Base-by-base conservation (phyloP, 92 coral and sea anemone genomes). In the Parazoanthus swiftii region DNA sequence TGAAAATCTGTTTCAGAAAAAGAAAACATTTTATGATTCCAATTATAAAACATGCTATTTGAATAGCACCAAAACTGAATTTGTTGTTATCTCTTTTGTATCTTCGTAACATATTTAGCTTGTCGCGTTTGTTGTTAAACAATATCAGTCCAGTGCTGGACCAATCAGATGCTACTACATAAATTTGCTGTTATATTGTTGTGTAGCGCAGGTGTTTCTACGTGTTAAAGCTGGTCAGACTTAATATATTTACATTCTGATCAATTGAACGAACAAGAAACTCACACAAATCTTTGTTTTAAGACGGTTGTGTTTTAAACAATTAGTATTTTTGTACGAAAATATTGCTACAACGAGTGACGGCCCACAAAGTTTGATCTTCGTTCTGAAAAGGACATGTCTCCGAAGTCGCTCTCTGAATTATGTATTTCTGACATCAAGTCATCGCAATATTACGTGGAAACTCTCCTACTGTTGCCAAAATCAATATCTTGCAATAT, bases 341-440 rank as follows among this genome's bases (percentile, higher is more conserved):
- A 84, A 4, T 48, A 16, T 15, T 39, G 38, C 42, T 33, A 37
- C 42, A 42, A 33, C 38, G 15, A 74, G 0, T 74, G 77, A 74
- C 20, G 74, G 36, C 39, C n/a, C 0, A 29, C 33, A 29, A 35
- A 26, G 0, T 54, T 39, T 18, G n/a, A 67, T 42, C 76, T 43
- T 44, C 35, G 67, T 42, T 39, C 43, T 6, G 18, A 68, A 3
- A 8, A 68, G 20, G 23, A 13, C 16, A 84, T 84, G 87, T 21
- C 87, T 76, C 77, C 79, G 87, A 84, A 84, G 65, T 84, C 87
- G 79, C 87, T 84, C 37, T 18, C 37, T 79, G 87, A 84, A 16
- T 73, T 71, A 36, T 84, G 87, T 84, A 73, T 72, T 71, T 84
- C 87, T 26, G 67, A 67, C 67, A 84, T 84, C 77, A 84, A 48